phyloP scores from a whole-genome alignment of 2,797 vertebrate species.

The Helicolenus hilgendorfi region DNA sequence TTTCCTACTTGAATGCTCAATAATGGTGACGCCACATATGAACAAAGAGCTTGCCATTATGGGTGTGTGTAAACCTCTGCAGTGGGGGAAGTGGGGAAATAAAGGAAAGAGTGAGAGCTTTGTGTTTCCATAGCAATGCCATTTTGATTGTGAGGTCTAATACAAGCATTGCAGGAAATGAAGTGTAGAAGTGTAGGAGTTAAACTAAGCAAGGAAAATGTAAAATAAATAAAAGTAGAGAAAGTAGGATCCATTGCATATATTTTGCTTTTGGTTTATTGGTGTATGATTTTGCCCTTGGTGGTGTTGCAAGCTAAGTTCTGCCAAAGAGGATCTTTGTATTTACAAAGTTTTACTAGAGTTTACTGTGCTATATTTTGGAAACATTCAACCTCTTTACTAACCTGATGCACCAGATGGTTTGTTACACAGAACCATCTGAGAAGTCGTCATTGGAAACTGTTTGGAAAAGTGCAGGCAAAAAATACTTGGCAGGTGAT shows the following conservation, averaged over 20 bases:
- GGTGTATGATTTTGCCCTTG: neutral
- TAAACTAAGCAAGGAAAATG: neutral
- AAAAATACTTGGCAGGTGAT: too few species aligned
- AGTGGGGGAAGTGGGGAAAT: neutral
- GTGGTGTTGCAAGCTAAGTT: neutral
- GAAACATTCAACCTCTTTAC: neutral
- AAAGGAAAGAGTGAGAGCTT: neutral
- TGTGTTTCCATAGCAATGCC: constrained; percentile 30
- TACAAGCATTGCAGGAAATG: neutral
- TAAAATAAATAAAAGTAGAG: neutral
- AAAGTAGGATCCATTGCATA: neutral
- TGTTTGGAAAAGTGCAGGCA: too few species aligned
- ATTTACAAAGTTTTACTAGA: neutral
- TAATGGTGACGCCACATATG: neutral
- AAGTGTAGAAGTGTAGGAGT: neutral
- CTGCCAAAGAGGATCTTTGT: neutral
- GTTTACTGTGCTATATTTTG: neutral
- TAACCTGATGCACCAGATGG: too few species aligned
- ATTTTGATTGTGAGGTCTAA: neutral
- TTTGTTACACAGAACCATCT: too few species aligned
- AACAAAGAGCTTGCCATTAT: neutral
- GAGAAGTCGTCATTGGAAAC: too few species aligned
- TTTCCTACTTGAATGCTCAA: neutral
- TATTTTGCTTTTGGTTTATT: neutral
- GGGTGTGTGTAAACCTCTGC: neutral